Base-by-base conservation (phyloP, 1,140 invertebrate species). In the Lepidurus apus region DNA sequence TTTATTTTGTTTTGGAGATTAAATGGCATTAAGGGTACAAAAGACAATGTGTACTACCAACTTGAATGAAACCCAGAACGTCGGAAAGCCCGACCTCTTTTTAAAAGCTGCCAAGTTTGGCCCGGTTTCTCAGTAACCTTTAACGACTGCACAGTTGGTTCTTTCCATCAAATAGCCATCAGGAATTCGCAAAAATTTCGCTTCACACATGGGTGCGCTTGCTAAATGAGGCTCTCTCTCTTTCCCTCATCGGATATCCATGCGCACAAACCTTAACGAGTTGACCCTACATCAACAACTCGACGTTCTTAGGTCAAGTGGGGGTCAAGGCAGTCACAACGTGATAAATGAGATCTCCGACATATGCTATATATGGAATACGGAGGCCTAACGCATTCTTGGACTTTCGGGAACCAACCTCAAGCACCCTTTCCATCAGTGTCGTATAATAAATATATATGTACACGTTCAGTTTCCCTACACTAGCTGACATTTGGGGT, bases 241-340 rank as follows among this genome's bases (percentile, higher is more conserved):
- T 9, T 9, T 9, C 53, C 53, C 5, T 47, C 10, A 47, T 34
- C 45, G 21, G 53, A 65, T 21, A 21, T 65, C 13, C 13, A 17
- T 65, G 53, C 53, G 0, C 34, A 34, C 8, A 65, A 65, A 17
- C 53, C 53, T 65, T 17, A 17, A 13, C 45, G 45, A 47, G 53
- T 65, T 65, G 53, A 65, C 53, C 53, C 53, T 65, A 65, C 53
- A 65, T 65, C 53, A 65, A 65, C 53, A 65, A 34, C 53, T 65
- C 53, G 21, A 17, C 53, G 53, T 65, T 65, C 53, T 17, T 17
- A 65, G 53, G 53, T 65, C 53, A 65, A 65, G 53, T 65, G 53
- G 53, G 21, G 53, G 53, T 65, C 53, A 17, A 17, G 53, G 9
- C 53, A 65, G 53, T 65, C 53, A 65, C 53, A 65, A 9, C 6